Conservation (phyloP, 2,113 vertebrate species). For the Pachypanchax playfairii region DNA sequence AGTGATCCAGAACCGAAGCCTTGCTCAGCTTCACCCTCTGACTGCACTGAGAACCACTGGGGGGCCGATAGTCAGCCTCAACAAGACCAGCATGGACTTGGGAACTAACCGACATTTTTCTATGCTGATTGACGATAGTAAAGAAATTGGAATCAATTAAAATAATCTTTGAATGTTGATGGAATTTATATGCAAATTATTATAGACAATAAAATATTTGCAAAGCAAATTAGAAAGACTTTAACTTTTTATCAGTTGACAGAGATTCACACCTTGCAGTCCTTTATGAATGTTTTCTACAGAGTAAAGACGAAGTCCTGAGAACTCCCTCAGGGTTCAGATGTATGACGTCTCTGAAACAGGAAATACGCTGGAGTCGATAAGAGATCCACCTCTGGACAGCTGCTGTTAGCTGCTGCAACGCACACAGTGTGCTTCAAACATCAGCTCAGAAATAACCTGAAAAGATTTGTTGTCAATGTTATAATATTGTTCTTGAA, state of each 20-base stretch:
- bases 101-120: slow-evolving; percentile 90
- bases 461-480: slow-evolving; percentile 35
- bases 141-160: slow-evolving; percentile 97
- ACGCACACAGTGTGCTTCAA: slow-evolving; percentile 59
- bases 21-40: slow-evolving; percentile 90
- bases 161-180: slow-evolving; percentile 38
- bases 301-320: slow-evolving; percentile 37
- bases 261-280: too few species aligned
- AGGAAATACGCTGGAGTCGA: slow-evolving; percentile 51
- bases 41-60: slow-evolving; percentile 79
- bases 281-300: slow-evolving; percentile 54
- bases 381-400: slow-evolving; percentile 53
- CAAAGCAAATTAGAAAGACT: slow-evolving; percentile 52
- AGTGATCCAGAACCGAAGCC: slow-evolving; percentile 95
- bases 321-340: slow-evolving; percentile 38
- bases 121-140: slow-evolving; percentile 94
- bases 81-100: slow-evolving; percentile 87
- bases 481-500: slow-evolving; percentile 46
- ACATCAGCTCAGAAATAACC: slow-evolving; percentile 21
- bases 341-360: slow-evolving; percentile 30
- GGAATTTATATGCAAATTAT: slow-evolving; percentile 71
- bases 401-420: slow-evolving; percentile 52
- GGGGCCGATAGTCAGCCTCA: slow-evolving; percentile 83
- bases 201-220: slow-evolving; percentile 72
- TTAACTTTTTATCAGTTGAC: slow-evolving; percentile 64